These are phyloP conservation scores for Heliangelus exortis DNA, from an alignment of 2,797 vertebrate species.

Conservation along the genomic window DNA sequence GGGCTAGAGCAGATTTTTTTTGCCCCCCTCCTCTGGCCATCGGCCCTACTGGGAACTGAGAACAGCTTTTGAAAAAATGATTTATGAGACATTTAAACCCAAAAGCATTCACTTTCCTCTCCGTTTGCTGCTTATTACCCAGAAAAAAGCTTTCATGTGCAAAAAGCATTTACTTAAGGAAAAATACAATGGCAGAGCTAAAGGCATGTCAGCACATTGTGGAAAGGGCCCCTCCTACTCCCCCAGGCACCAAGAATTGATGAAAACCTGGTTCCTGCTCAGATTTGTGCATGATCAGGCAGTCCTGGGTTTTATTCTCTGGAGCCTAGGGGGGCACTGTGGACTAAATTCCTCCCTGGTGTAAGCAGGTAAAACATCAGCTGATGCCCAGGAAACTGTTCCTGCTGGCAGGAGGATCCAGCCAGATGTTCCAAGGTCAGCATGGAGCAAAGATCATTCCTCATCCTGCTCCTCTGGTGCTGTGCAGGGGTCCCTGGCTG, in stretches of 20 bases:
- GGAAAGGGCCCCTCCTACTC: neutral
- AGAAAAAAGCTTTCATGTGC: constrained; percentile 43
- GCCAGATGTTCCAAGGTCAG: neutral
- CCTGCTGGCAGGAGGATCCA: neutral
- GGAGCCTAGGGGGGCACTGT: neutral
- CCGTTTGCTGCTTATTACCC: neutral
- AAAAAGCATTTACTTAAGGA: constrained; percentile 48
- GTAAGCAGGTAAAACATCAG: neutral
- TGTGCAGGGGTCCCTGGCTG: neutral
- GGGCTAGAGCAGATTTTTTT: neutral
- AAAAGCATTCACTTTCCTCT: constrained; percentile 35
- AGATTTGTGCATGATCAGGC: neutral
- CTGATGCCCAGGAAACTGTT: neutral
- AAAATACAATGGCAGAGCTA: constrained; percentile 1
- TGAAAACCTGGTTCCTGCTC: neutral
- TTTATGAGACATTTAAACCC: constrained; percentile 50
- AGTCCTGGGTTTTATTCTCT: neutral
- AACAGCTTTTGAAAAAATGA: constrained; percentile 54
- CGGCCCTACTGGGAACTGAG: neutral
- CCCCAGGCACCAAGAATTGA: fast-evolving
- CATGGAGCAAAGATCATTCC: neutral
- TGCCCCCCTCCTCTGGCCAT: neutral
- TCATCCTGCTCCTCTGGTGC: neutral
- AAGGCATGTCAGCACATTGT: constrained; percentile 17
- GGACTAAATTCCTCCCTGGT: neutral